phyloP scores from a whole-genome alignment of 2,888 invertebrate genomes.

The Charanyca ferruginea region DNA sequence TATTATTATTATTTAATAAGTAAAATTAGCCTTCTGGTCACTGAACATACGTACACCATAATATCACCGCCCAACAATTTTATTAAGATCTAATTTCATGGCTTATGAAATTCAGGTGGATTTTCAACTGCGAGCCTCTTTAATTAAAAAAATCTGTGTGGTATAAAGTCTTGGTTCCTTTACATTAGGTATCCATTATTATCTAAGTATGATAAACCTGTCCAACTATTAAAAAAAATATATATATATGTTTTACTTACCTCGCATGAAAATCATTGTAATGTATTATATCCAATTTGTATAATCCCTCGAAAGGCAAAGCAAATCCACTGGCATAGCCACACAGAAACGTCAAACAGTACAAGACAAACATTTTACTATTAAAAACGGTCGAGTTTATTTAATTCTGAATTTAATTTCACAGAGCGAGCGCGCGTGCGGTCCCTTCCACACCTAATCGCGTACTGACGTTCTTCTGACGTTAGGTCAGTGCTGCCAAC shows the following conservation, averaged over 20 bases:
- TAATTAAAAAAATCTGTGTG: no score
- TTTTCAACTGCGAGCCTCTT: no score
- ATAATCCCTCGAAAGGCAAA: conserved; percentile 83
- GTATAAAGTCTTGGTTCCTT: no score
- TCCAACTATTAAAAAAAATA: background rate
- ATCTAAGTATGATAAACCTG: no score
- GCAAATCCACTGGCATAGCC: conserved; percentile 72
- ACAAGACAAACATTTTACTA: conserved; percentile 52
- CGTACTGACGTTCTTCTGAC: conserved; percentile 30
- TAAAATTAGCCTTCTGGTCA: no score
- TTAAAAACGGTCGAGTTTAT: conserved; percentile 20
- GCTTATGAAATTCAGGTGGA: no score
- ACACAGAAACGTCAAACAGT: conserved; percentile 37
- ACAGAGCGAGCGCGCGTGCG: conserved; percentile 34
- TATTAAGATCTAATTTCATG: no score
- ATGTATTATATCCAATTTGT: conserved; percentile 90
- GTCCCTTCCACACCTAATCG: background rate
- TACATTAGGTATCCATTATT: no score
- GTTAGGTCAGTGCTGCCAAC: background rate
- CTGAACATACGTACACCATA: no score
- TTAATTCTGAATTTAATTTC: conserved; percentile 13
- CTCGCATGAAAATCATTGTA: conserved; percentile 92
- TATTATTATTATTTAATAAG: no score
- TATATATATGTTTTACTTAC: conserved; percentile 73
- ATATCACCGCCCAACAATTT: no score